Conservation (phyloP, 2,797 vertebrate species). For the Thaleichthys pacificus region DNA sequence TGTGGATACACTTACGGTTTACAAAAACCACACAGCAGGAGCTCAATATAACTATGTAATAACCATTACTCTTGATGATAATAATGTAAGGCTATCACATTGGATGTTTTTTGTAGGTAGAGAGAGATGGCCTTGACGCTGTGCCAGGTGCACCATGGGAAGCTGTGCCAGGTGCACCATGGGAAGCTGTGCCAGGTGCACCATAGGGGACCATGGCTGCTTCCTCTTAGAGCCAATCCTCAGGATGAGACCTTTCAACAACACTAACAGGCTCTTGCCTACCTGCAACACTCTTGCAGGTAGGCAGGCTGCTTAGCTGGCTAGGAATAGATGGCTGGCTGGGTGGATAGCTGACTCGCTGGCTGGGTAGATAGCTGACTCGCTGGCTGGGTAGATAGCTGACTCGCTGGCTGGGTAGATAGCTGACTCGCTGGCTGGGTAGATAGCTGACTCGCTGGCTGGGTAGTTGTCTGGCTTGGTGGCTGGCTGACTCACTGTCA, state of each 20-base stretch:
- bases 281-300: too few relatives aligned
- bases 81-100: neutral
- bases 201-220: neutral
- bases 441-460: too few relatives aligned
- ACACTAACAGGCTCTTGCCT: neutral
- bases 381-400: too few relatives aligned
- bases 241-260: conserved; percentile 5
- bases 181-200: neutral
- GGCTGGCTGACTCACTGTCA: neutral
- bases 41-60: neutral
- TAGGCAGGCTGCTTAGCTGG: neutral
- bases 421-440: too few relatives aligned
- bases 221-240: conserved; percentile 9
- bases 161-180: too few relatives aligned
- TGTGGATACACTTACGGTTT: too few relatives aligned
- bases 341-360: too few relatives aligned
- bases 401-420: too few relatives aligned
- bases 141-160: neutral
- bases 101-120: neutral
- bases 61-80: neutral
- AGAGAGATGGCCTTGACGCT: neutral
- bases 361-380: too few relatives aligned
- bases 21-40: too few relatives aligned
- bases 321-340: too few relatives aligned
- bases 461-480: neutral